Base-by-base conservation (phyloP, 2,888 invertebrate genomes). In the Agonum fuliginosum region DNA sequence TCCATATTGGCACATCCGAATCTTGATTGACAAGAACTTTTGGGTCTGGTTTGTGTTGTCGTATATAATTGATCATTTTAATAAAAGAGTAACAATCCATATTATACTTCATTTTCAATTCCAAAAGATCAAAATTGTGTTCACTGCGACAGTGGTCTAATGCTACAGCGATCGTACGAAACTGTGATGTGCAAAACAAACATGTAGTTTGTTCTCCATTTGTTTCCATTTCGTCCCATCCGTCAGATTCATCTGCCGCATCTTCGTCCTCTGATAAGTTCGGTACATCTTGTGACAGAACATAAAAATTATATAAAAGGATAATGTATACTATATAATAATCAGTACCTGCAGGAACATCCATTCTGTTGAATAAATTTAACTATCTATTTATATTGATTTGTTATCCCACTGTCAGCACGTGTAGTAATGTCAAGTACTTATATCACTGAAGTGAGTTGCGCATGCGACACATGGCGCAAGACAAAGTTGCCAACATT, bases 11-110 rank as follows among this genome's bases (percentile, higher is more conserved):
- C 78, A 87, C 85, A 54, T 88, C 86, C 12, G 90, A 84, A 46
- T 84, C 82, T 30, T 62, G 58, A 3, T 87, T 86, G 80, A 90
- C 88, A 48, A 93, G 85, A 48, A 89, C 88, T 78, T 90, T 89
- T 0, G 93, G 86, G 67, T 86, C 87, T 0, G 91, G 87, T 79
- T 91, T 91, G 70, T 91, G 89, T 10, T 87, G 88, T 81, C 94
- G 91, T 79, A 96, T 92, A 83, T 91, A 96, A 87, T 96, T 96
- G 0, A 96, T 91, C 83, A 96, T 86, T 85, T 94, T 94, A 22
- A 94, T 93, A 81, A 93, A 95, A 0, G 93, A 93, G 86, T 96
- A 95, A 83, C 93, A 93, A 84, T 96, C 95, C 91, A 96, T 93
- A 81, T 90, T 90, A 82, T 93, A 92, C 84, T 91, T 93, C 1